Conservation (phyloP, 1,140 invertebrate species). For the Papilio xuthus region DNA sequence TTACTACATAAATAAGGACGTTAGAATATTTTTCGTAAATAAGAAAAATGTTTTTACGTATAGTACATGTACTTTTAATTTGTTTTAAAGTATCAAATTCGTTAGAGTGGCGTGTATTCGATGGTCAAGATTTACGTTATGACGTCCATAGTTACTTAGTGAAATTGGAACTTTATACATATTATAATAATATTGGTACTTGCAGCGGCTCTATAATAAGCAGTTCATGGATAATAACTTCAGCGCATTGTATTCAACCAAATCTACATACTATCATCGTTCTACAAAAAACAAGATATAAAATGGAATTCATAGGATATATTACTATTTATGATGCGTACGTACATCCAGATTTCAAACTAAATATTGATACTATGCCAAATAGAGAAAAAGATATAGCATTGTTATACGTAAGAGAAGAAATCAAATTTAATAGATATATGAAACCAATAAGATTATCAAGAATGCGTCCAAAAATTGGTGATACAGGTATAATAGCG, state of each 20-base stretch:
- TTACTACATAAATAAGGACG: not conserved
- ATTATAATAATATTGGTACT: not conserved
- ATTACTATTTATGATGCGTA: not conserved
- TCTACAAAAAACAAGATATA: not conserved
- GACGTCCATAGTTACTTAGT: conserved; percentile 32
- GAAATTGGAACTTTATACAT: not conserved
- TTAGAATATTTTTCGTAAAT: not conserved
- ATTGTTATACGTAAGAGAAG: conserved; percentile 37
- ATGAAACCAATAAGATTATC: conserved; percentile 41
- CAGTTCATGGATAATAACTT: conserved; percentile 45
- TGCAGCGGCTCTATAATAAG: conserved; percentile 46
- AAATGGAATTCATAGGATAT: not conserved
- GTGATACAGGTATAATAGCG: conserved; percentile 41
- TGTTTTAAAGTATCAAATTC: conserved; percentile 14
- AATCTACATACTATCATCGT: not conserved
- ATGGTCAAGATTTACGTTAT: conserved; percentile 22
- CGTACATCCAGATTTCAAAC: conserved; percentile 14
- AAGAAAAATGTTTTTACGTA: conserved; percentile 30
- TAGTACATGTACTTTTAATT: conserved; percentile 14
- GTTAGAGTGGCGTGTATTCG: conserved; percentile 27
- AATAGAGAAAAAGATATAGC: conserved; percentile 44
- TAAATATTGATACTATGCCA: not conserved
- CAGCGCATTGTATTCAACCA: conserved; percentile 42
- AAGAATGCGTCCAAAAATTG: not conserved
- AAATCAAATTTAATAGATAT: conserved; percentile 37